Base-by-base conservation (phyloP, 1,140 invertebrate species). In the Psilanteris sp. region DNA sequence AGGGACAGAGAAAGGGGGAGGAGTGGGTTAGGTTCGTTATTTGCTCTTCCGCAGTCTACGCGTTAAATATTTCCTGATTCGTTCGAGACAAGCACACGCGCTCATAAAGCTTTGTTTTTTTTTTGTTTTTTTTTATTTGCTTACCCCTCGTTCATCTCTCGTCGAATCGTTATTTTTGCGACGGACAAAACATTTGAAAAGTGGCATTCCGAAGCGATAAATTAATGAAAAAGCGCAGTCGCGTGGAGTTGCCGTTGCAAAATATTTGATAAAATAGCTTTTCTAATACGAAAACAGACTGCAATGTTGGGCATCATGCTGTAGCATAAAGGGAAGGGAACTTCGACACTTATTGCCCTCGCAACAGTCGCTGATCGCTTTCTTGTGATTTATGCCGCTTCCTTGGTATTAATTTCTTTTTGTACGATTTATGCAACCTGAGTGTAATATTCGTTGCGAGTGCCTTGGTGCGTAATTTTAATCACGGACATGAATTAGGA, bases 91-190 rank as follows among this genome's bases (percentile, higher is more conserved):
- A 44, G 29, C 31, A 26, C 15, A 34, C 16, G 8, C 29, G 15
- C 31, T 46, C 41, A 20, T 48, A 46, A 48, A 61, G 14, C 31
- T 29, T 48, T 61, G 18, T 22, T 52, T 36, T 27, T 44, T 54
- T 61, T 46, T 1, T 20, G 8, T 1, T 24, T 52, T 36, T 27
- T 44, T 54, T 61, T 46, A 1, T 29, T 18, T 1, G 29, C n/a
- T 22, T 14, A 7, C 15, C 20, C 13, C 32, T 29, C 27, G 31
- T 44, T 31, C 29, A 11, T 29, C 29, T 27, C 39, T 39, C 61
- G 36, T 55, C 55, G 67, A 76, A 76, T 76, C 68, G 68, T 73
- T 79, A 74, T 79, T 79, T 72, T 71, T 72, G 24, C 57, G 48
- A 36, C 20, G 50, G 37, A 46, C 55, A 64, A 79, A 77, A 74